Evolutionary conservation across 2,797 vertebrate genomes (phyloP), one percentile per base, ranked within the genome.

Genomic region (Acanthurus lineatus): DNA sequence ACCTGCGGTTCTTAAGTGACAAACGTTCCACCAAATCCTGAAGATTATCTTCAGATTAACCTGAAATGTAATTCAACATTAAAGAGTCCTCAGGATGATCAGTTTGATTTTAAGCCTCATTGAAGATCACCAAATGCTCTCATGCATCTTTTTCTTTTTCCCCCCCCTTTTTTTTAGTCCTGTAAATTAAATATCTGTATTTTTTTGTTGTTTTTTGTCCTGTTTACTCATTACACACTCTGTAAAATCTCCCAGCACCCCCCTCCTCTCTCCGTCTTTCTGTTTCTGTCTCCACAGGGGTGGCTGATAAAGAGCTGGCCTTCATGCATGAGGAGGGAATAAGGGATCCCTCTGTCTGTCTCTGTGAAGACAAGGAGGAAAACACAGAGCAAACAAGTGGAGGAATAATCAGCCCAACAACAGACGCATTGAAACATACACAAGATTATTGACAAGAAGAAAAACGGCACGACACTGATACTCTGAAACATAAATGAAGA

Each of bases 241-340:
- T 10, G 14, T 76, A 42, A 49, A 81, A n/a, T n/a, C n/a, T n/a
- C n/a, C n/a, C n/a, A n/a, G n/a, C n/a, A n/a, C n/a, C n/a, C n/a
- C n/a, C n/a, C n/a, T 57, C 22, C 63, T 42, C 40, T 65, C 45
- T 19, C 47, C 32, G 22, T 59, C 64, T 64, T 17, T 60, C 28
- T 32, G 32, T 53, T 40, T 45, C 48, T 66, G 53, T 60, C 74
- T 69, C 77, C 10, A 38, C 70, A 54, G 83, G 83, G 80, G 76
- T 38, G 57, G 63, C 68, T 77, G 70, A 81, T 85, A 85, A 86
- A 87, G 69, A 85, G 75, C 73, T 57, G 66, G 81, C 73, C 78
- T 82, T 86, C 81, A 88, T 89, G 86, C 89, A 88, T 86, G 88
- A 84, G 83, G 54, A 87, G 87, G 91, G 91, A 90, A 89, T 84